A percentile compares a stretch with the other conserved stretches of the same genome.
Conservation (phyloP, 2,113 vertebrate species). For the Centropus unirufus region DNA sequence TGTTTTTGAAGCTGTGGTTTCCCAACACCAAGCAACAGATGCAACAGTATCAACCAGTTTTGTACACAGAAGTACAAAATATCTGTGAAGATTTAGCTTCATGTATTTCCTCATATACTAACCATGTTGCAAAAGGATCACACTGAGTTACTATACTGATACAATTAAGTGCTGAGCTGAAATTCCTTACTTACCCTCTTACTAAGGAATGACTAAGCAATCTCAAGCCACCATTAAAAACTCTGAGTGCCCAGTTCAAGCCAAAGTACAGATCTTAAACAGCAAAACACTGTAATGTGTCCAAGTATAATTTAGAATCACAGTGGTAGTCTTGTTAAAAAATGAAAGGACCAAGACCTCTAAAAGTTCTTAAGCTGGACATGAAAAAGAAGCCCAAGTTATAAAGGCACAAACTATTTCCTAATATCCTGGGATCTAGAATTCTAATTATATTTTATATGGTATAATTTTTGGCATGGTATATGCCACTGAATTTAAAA, state of each 20-base stretch:
- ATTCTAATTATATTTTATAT: neutral
- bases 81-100: too few relatives aligned
- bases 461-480: neutral
- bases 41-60: neutral
- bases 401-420: neutral
- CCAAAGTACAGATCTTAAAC: neutral
- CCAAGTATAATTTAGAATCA: neutral
- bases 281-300: neutral
- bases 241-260: neutral
- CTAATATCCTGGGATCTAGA: neutral
- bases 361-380: neutral
- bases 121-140: too few relatives aligned
- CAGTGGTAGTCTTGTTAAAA: neutral
- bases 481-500: neutral
- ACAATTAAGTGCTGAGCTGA: neutral
- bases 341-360: neutral
- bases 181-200: neutral
- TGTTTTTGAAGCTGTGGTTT: neutral
- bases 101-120: too few relatives aligned
- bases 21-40: neutral
- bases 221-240: neutral
- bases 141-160: too few relatives aligned
- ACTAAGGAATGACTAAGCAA: neutral
- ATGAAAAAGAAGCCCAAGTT: neutral
- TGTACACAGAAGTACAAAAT: too few relatives aligned